A percentile compares a stretch with the other conserved stretches of the same genome.
Evolutionary conservation across 2,113 vertebrate species (phyloP).

Genomic region (Saguinus imperator): DNA sequence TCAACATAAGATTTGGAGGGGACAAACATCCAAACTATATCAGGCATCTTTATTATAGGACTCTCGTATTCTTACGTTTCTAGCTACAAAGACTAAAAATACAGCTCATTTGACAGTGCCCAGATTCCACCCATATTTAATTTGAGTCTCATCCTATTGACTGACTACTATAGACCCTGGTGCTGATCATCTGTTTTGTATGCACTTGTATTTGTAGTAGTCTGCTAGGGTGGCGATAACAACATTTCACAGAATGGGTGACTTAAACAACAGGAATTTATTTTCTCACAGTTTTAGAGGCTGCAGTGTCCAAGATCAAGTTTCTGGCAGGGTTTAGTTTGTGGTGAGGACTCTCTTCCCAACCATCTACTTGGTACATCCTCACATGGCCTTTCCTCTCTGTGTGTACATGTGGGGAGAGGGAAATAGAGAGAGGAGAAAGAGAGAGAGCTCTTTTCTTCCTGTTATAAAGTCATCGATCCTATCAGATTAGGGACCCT

Average conservation of each 20-base stretch:
- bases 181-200: neutral
- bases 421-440: neutral
- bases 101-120: neutral
- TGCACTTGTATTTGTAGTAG: neutral
- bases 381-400: neutral
- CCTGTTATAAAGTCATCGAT: neutral
- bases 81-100: neutral
- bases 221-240: neutral
- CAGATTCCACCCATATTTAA: neutral
- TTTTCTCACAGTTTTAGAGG: neutral
- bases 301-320: neutral
- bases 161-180: neutral
- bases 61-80: neutral
- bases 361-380: neutral
- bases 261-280: neutral
- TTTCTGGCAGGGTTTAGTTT: neutral
- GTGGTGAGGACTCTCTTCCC: neutral
- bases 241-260: neutral
- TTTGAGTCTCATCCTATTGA: neutral
- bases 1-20: too few relatives aligned
- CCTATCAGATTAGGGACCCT: neutral
- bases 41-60: neutral
- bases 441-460: neutral
- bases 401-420: neutral
- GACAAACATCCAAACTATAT: too few relatives aligned